Evolutionary conservation across 37 sponge, comb jelly and placozoan species (phyloP), one percentile per base, ranked within the genome.

Genomic region (Haliclona indistincta): DNA sequence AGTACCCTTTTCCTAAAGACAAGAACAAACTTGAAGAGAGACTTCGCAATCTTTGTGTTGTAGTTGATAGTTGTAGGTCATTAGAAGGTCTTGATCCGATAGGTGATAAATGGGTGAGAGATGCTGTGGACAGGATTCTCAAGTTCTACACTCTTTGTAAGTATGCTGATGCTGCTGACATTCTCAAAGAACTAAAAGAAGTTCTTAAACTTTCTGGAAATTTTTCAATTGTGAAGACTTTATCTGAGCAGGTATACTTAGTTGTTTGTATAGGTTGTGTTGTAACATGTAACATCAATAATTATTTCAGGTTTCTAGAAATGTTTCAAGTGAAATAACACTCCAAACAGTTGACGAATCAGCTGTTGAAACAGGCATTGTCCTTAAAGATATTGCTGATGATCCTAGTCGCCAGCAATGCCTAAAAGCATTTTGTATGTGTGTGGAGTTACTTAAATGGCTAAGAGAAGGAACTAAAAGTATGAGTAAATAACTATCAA

Each of bases 381-480:
- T 58, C n/a, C 28, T 58, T 11, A 58, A 58, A n/a, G 60, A 58
- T 20, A 58, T 58, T 58, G 60, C 60, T 58, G 60, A 58, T 25
- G 26, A n/a, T 58, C 60, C 60, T 25, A 8, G n/a, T 25, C 60
- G 60, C 7, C 11, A 26, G n/a, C 26, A 20, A 25, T 58, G 60
- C n/a, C 28, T 58, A 26, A 26, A 58, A 26, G n/a, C 60, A 58
- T 58, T 58, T 20, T 58, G 60, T n/a, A 25, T 26, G 7, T 58
- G 60, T 20, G n/a, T 58, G 22, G 25, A 20, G 6, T 26, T 58
- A 25, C 26, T 58, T 25, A 26, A 8, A 58, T 58, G 60, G 60
- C 6, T 58, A 25, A 58, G 60, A 20, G 25, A 25, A 25, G 60
- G 11, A 25, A 26, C 60, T 25, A n/a, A n/a, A 11, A 58, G 60